Evolutionary conservation across 2,888 invertebrate genomes (phyloP).

Genomic region (Cephus spinipes): DNA sequence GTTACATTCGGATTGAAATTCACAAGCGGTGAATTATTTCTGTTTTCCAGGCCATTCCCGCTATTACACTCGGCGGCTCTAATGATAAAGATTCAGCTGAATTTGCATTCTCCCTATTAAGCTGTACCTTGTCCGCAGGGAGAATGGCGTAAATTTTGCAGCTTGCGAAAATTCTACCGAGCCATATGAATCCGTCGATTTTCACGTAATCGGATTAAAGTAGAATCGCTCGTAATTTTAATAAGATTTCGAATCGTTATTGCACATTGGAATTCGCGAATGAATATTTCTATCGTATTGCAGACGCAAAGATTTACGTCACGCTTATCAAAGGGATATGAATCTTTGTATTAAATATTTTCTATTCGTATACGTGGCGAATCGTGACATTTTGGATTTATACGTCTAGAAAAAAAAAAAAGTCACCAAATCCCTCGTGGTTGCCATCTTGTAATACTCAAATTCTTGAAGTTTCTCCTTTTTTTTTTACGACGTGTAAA

Average conservation of each 20-base stretch:
- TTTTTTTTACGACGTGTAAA: background rate
- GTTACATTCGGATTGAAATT: background rate
- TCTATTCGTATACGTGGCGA: no score
- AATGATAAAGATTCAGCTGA: background rate
- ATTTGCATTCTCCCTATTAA: background rate
- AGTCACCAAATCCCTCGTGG: background rate
- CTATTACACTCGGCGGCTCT: background rate
- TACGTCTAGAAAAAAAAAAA: no score
- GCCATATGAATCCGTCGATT: background rate
- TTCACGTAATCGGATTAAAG: background rate
- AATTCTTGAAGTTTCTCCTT: background rate
- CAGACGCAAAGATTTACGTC: no score
- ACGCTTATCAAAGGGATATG: no score
- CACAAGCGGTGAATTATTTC: background rate
- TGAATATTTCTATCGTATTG: no score
- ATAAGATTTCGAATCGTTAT: no score
- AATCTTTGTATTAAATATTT: no score
- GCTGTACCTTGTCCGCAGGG: background rate
- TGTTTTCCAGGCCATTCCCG: background rate
- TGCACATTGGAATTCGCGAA: no score
- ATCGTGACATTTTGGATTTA: no score
- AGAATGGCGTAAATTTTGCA: background rate
- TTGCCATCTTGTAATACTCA: background rate
- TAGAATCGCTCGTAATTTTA: background rate
- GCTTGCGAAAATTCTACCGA: background rate